phyloP scores from a whole-genome alignment of 2,797 vertebrate species.

The Cuniculus paca region DNA sequence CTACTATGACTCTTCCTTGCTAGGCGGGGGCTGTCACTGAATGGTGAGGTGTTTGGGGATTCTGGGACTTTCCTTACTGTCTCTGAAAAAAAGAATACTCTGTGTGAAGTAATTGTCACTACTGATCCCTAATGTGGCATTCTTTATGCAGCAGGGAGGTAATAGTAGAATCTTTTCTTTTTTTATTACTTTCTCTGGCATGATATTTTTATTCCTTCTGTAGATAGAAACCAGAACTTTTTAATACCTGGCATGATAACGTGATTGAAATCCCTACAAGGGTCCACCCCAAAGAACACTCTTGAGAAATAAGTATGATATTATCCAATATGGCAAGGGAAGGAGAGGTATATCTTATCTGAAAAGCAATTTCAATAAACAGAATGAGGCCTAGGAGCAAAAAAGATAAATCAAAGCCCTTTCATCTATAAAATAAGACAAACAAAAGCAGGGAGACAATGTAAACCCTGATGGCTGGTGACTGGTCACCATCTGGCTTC shows the following conservation, averaged over 20 bases:
- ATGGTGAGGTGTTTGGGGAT: neutral
- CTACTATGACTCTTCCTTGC: neutral
- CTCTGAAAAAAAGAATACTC: neutral
- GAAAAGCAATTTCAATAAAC: slow-evolving; percentile 47
- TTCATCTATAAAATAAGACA: slow-evolving; percentile 54
- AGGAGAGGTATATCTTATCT: neutral
- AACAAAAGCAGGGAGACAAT: slow-evolving; percentile 46
- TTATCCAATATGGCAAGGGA: neutral
- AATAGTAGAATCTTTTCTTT: neutral
- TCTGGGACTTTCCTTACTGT: neutral
- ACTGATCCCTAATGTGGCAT: neutral
- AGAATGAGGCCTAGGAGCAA: neutral
- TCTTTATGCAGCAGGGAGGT: neutral
- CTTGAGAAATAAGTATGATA: slow-evolving; percentile 35
- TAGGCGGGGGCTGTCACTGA: neutral
- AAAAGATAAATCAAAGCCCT: slow-evolving; percentile 25
- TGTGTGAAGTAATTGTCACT: neutral
- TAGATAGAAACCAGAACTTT: slow-evolving; percentile 18
- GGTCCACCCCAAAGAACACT: neutral
- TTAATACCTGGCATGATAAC: neutral
- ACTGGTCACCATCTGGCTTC: slow-evolving; percentile 67
- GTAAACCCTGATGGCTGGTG: neutral
- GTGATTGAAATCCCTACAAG: neutral
- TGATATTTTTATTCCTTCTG: neutral
- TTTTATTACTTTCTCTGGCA: slow-evolving; percentile 9